Evolutionary conservation across 2,888 invertebrate species (phyloP).

Genomic region (Dryobota labecula): DNA sequence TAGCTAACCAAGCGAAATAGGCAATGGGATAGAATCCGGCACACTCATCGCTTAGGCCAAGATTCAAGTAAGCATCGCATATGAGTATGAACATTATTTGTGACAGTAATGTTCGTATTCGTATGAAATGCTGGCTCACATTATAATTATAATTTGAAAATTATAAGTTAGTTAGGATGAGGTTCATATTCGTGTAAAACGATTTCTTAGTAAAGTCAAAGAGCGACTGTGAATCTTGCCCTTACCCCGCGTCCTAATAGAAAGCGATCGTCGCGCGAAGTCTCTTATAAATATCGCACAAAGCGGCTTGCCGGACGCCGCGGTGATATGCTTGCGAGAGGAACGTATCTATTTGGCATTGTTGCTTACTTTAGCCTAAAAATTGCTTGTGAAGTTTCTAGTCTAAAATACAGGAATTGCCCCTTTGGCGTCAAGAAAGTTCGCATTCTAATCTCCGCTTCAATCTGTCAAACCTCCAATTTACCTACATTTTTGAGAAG

Average conservation of each 20-base stretch:
- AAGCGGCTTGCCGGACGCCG: background rate
- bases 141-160: background rate
- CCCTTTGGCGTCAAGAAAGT: too few species aligned
- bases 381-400: background rate
- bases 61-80: slow-evolving; percentile 5
- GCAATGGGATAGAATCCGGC: background rate
- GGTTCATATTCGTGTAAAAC: background rate
- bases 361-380: background rate
- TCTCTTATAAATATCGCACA: background rate
- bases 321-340: too few species aligned
- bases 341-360: background rate
- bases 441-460: background rate
- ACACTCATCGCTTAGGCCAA: background rate
- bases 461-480: background rate
- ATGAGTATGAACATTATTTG: background rate
- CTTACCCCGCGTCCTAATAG: too few species aligned
- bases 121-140: background rate
- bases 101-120: background rate
- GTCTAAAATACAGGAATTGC: too few species aligned
- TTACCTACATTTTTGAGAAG: background rate
- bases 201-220: background rate
- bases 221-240: background rate
- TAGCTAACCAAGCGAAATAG: slow-evolving; percentile 6
- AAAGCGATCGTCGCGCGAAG: too few species aligned
- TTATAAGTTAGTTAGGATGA: background rate